phyloP scores from a whole-genome alignment of 2,888 invertebrate genomes.

The Phaonia tiefii region DNA sequence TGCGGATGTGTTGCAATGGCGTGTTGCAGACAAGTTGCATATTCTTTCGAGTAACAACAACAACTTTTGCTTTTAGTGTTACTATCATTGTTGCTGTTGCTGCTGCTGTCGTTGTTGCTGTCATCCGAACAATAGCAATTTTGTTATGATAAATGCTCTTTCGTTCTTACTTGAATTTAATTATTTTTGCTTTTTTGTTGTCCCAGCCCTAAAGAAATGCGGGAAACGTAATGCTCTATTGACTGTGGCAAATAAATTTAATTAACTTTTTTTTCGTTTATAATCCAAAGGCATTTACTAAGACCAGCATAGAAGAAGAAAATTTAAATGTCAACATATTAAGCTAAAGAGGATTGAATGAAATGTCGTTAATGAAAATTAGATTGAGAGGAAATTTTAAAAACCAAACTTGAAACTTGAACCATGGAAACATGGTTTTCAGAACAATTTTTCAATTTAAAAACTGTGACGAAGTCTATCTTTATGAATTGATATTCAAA shows the following conservation, averaged over 20 bases:
- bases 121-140: neutral
- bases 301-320: too few species aligned
- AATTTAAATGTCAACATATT: too few species aligned
- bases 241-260: slow-evolving; percentile 21
- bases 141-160: slow-evolving; percentile 36
- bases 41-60: neutral
- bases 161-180: slow-evolving; percentile 29
- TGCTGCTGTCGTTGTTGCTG: too few species aligned
- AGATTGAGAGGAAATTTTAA: too few species aligned
- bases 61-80: slow-evolving; percentile 14
- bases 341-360: too few species aligned
- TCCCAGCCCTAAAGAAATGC: neutral
- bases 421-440: too few species aligned
- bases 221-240: slow-evolving; percentile 14
- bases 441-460: too few species aligned
- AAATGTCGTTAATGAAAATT: too few species aligned
- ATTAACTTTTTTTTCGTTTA: slow-evolving; percentile 60
- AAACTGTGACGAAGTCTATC: too few species aligned
- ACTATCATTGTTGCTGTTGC: neutral
- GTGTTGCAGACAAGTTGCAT: slow-evolving; percentile 18
- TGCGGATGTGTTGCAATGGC: slow-evolving; percentile 8
- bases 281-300: too few species aligned
- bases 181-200: slow-evolving; percentile 7
- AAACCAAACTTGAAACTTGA: too few species aligned
- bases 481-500: too few species aligned